A percentile compares a stretch with the other conserved stretches of the same genome.
These are phyloP conservation scores for Mechanitis mazaeus DNA, from an alignment of 2,888 invertebrate species.

Conservation along the genomic window DNA sequence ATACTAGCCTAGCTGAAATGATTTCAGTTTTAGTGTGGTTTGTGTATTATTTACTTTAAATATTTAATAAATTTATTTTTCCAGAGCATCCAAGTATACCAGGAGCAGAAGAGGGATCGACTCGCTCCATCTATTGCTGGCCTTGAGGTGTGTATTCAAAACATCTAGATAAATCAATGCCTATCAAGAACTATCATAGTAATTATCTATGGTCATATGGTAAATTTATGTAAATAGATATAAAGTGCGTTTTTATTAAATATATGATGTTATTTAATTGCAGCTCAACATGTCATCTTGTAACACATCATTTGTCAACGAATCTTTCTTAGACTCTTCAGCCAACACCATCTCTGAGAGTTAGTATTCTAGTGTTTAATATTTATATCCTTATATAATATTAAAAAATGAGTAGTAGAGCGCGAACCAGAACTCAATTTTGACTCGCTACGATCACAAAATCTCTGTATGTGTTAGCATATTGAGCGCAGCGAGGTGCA, in stretches of 20 bases:
- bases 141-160: constrained; percentile 23
- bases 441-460: no score
- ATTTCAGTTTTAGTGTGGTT: no score
- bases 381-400: constrained; percentile 5
- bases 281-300: constrained; percentile 22
- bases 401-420: background rate
- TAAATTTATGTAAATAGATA: no score
- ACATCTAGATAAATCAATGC: background rate
- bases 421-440: no score
- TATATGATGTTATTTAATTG: background rate
- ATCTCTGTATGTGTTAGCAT: no score
- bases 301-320: constrained; percentile 28
- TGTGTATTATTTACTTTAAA: no score
- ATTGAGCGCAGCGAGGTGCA: no score
- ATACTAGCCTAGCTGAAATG: no score
- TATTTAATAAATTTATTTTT: constrained; percentile 13
- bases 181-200: background rate
- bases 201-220: no score
- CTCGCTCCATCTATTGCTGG: constrained; percentile 40
- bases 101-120: constrained; percentile 42
- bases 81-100: constrained; percentile 44
- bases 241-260: background rate
- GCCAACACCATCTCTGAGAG: constrained; percentile 22
- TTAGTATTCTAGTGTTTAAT: constrained; percentile 17
- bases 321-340: constrained; percentile 18